A percentile compares a stretch with the other conserved stretches of the same genome.
Evolutionary conservation across 2,113 vertebrate species (phyloP).

Genomic region (Apeltes quadracus): DNA sequence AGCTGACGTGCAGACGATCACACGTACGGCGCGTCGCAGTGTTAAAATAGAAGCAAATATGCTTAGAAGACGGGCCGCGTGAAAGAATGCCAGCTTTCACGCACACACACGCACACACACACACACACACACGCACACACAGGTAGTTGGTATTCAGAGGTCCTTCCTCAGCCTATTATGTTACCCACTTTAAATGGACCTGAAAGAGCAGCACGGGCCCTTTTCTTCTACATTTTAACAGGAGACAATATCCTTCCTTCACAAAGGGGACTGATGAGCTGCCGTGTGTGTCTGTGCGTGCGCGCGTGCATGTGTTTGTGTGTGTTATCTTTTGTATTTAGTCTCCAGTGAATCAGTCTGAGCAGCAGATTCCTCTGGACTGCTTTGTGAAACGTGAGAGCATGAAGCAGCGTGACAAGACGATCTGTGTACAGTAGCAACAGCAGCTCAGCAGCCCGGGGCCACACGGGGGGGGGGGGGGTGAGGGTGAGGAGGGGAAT

Average conservation of each 20-base stretch:
- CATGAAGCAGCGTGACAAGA: constrained; percentile 58
- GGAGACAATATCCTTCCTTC: constrained; percentile 23
- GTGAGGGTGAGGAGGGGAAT: too few species aligned
- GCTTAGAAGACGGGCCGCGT: constrained; percentile 3
- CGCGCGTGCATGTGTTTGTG: too few species aligned
- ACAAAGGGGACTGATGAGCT: constrained; percentile 35
- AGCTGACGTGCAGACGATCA: constrained; percentile 28
- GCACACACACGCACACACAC: constrained; percentile 3
- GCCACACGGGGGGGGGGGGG: constrained; percentile 27
- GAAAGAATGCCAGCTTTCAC: constrained; percentile 26
- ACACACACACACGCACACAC: not conserved
- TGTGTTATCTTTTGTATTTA: constrained; percentile 33
- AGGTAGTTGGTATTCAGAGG: constrained; percentile 59
- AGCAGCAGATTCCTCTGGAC: constrained; percentile 15
- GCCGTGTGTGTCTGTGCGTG: not conserved
- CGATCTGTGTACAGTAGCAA: constrained; percentile 72
- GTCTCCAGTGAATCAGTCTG: constrained; percentile 3
- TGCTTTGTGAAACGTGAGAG: constrained; percentile 36
- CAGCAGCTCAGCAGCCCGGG: constrained; percentile 46
- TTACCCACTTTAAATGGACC: constrained; percentile 40
- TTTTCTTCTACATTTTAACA: constrained; percentile 7
- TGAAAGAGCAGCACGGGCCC: constrained; percentile 28
- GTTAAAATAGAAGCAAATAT: constrained; percentile 14
- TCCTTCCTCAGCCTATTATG: constrained; percentile 42
- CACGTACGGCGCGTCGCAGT: not conserved